A percentile compares a stretch with the other conserved stretches of the same genome.
Evolutionary conservation across 1,140 invertebrate species (phyloP).

Genomic region (Vanessa tameamea): DNA sequence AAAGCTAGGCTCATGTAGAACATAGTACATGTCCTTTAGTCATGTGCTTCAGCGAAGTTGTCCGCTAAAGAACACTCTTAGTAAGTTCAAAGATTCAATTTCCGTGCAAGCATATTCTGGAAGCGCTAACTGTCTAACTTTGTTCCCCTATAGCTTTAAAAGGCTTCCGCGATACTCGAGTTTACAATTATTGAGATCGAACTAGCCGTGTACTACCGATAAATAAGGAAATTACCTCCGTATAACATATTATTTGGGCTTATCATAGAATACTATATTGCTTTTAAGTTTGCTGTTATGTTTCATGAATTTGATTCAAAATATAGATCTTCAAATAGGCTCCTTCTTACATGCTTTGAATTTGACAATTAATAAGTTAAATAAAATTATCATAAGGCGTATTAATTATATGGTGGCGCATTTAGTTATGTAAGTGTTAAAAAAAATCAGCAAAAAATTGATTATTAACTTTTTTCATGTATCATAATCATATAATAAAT

Average conservation of each 20-base stretch:
- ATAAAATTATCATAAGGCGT: too few relatives aligned
- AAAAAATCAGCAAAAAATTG: too few relatives aligned
- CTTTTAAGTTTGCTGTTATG: too few relatives aligned
- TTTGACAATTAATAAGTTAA: too few relatives aligned
- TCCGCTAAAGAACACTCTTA: constrained; percentile 31
- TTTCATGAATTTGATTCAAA: too few relatives aligned
- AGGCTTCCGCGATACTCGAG: constrained; percentile 39
- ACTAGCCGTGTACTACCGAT: neutral
- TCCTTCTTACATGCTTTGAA: too few relatives aligned
- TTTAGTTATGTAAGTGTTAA: too few relatives aligned
- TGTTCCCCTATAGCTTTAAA: constrained; percentile 38
- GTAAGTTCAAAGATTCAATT: constrained; percentile 49
- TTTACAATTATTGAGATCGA: constrained; percentile 33
- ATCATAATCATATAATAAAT: too few relatives aligned
- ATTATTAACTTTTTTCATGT: too few relatives aligned
- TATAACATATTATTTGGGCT: neutral
- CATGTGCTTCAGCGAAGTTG: constrained; percentile 21
- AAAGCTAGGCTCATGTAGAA: neutral
- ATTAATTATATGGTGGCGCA: too few relatives aligned
- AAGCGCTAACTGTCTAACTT: constrained; percentile 47
- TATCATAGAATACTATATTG: neutral
- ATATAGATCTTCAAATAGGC: too few relatives aligned
- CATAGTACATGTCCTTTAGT: constrained; percentile 20
- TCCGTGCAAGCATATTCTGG: constrained; percentile 44
- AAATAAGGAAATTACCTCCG: constrained; percentile 7